These are phyloP conservation scores for Tor tambroides DNA, from an alignment of 2,113 vertebrate species.

Conservation along the genomic window DNA sequence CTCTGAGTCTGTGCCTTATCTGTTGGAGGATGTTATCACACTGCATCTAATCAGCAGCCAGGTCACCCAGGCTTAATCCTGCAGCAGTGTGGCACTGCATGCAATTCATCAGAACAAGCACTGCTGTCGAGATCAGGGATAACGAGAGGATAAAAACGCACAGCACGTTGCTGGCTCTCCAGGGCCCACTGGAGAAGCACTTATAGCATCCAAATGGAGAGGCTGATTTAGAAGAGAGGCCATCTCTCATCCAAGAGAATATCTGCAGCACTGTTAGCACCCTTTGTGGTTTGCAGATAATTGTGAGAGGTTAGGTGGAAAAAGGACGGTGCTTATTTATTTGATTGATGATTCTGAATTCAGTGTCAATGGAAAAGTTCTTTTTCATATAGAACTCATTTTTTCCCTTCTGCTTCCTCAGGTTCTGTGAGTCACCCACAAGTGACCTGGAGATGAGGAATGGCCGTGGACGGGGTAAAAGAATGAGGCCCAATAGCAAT, in stretches of 20 bases:
- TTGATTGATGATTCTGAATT: conserved; percentile 8
- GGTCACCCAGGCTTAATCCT: conserved; percentile 53
- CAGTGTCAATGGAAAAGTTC: background rate
- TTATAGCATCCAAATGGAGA: conserved; percentile 43
- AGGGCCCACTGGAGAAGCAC: conserved; percentile 46
- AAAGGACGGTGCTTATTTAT: background rate
- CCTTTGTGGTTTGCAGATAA: conserved; percentile 43
- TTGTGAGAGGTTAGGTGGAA: conserved; percentile 35
- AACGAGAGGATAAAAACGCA: conserved; percentile 57
- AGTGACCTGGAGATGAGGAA: conserved; percentile 99
- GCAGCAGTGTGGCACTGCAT: conserved; percentile 21
- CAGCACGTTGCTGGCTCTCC: conserved; percentile 42
- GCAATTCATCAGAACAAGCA: conserved; percentile 56
- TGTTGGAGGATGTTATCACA: conserved; percentile 54
- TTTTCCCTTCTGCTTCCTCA: conserved; percentile 61
- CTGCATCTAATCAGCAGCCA: conserved; percentile 56
- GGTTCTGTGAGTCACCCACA: conserved; percentile 98
- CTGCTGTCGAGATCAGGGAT: conserved; percentile 56
- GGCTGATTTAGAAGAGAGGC: conserved; percentile 42
- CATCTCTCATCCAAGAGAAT: conserved; percentile 43
- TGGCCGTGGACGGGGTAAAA: conserved; percentile 92
- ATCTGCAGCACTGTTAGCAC: conserved; percentile 36
- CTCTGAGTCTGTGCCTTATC: conserved; percentile 33
- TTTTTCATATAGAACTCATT: conserved; percentile 3
- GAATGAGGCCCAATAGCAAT: conserved; percentile 95